Evolutionary conservation across 2,888 invertebrate genomes (phyloP).

Genomic region (Scelioninae gen. 2): DNA sequence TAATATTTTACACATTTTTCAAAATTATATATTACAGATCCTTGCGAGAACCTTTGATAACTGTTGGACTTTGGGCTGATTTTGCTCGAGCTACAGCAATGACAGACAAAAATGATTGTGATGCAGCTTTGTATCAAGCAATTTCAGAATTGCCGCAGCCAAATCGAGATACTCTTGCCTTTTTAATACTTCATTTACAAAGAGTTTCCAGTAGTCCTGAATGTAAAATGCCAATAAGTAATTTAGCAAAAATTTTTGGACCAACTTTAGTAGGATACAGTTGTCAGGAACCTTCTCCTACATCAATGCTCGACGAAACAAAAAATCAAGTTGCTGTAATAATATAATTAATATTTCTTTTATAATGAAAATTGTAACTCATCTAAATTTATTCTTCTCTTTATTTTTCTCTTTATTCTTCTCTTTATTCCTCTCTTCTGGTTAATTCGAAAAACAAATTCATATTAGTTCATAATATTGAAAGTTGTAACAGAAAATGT

Average conservation of each 20-base stretch:
- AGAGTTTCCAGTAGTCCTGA: slow-evolving; percentile 88
- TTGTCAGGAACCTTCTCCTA: slow-evolving; percentile 82
- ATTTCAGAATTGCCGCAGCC: slow-evolving; percentile 91
- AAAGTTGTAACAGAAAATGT: no score
- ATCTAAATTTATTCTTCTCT: no score
- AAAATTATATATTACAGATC: slow-evolving; percentile 71
- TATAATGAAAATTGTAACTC: no score
- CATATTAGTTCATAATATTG: no score
- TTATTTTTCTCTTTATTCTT: no score
- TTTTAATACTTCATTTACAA: slow-evolving; percentile 92
- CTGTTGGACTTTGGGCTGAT: slow-evolving; percentile 86
- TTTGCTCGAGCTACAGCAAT: slow-evolving; percentile 84
- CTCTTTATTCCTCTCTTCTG: no score
- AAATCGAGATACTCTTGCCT: slow-evolving; percentile 96
- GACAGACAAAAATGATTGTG: slow-evolving; percentile 78
- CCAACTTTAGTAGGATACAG: slow-evolving; percentile 96
- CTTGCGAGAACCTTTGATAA: slow-evolving; percentile 92
- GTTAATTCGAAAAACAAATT: no score
- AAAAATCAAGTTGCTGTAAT: slow-evolving; percentile 83
- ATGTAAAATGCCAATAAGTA: slow-evolving; percentile 93
- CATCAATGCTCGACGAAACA: slow-evolving; percentile 86
- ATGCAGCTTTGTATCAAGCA: slow-evolving; percentile 83
- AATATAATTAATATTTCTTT: no score
- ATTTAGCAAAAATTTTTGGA: slow-evolving; percentile 93
- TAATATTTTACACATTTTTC: no score